A percentile compares a stretch with the other conserved stretches of the same genome.
These are phyloP conservation scores for Pipistrellus nathusii DNA, from an alignment of 2,797 vertebrate genomes.

Conservation along the genomic window DNA sequence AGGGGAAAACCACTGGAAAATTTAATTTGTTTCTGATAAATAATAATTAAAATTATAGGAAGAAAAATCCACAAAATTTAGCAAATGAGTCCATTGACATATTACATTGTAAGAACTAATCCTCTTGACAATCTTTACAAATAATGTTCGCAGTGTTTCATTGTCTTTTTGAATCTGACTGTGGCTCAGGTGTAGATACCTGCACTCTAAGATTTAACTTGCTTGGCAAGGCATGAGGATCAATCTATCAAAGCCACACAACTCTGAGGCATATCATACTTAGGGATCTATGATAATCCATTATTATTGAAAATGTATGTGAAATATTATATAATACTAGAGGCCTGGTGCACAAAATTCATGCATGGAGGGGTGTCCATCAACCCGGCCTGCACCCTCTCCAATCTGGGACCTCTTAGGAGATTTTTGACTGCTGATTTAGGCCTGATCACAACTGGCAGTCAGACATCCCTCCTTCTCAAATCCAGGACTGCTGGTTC, in stretches of 20 bases:
- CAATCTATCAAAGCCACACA: not conserved
- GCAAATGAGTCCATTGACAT: slow-evolving; percentile 10
- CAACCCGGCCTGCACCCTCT: too few relatives aligned
- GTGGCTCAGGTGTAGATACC: not conserved
- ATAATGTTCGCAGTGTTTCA: slow-evolving; percentile 19
- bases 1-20: not conserved
- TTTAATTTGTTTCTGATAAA: slow-evolving; percentile 57
- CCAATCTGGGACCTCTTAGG: too few relatives aligned
- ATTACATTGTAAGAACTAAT: not conserved
- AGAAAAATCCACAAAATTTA: not conserved
- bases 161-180: slow-evolving; percentile 53
- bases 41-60: slow-evolving; percentile 45
- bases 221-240: not conserved
- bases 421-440: too few relatives aligned
- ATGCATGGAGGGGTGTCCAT: too few relatives aligned
- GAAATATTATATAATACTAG: not conserved
- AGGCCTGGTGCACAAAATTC: too few relatives aligned
- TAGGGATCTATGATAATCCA: not conserved
- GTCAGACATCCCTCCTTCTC: too few relatives aligned
- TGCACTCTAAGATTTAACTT: not conserved
- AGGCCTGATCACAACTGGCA: too few relatives aligned
- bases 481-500: too few relatives aligned
- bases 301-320: not conserved
- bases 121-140: not conserved
- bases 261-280: not conserved